A percentile compares a stretch with the other conserved stretches of the same genome.
These are phyloP conservation scores for Micromesistius poutassou DNA, from an alignment of 2,797 vertebrate genomes.

Conservation along the genomic window DNA sequence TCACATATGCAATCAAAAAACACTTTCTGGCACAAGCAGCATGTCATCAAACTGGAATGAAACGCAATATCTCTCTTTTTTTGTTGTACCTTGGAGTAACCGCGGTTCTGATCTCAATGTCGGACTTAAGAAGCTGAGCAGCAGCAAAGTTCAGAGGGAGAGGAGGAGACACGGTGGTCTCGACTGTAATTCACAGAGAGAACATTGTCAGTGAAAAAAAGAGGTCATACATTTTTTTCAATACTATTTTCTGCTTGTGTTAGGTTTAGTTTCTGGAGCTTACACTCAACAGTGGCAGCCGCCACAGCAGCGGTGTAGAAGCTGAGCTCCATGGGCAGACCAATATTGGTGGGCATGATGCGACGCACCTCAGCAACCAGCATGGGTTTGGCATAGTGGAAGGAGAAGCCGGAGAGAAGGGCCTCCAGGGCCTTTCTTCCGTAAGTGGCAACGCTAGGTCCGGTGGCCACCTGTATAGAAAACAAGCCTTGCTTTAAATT, in stretches of 20 bases:
- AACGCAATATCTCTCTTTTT: not conserved
- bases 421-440: slow-evolving; percentile 50
- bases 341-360: slow-evolving; percentile 71
- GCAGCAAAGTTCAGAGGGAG: slow-evolving; percentile 61
- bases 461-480: slow-evolving; percentile 54
- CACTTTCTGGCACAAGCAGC: not conserved
- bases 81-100: slow-evolving; percentile 69
- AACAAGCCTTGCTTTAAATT: not conserved
- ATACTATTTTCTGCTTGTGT: not conserved
- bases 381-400: slow-evolving; percentile 67
- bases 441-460: slow-evolving; percentile 33
- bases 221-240: not conserved
- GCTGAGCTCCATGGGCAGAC: slow-evolving; percentile 79
- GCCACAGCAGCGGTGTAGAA: slow-evolving; percentile 71
- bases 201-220: not conserved
- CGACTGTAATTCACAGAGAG: slow-evolving; percentile 58
- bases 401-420: slow-evolving; percentile 59
- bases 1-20: not conserved
- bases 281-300: slow-evolving; percentile 64
- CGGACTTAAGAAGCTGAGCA: slow-evolving; percentile 70
- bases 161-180: slow-evolving; percentile 68
- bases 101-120: slow-evolving; percentile 69
- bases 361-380: slow-evolving; percentile 73
- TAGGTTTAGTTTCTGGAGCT: not conserved
- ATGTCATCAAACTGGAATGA: not conserved